phyloP scores from a whole-genome alignment of 2,888 invertebrate genomes.

The Pteria penguin region DNA sequence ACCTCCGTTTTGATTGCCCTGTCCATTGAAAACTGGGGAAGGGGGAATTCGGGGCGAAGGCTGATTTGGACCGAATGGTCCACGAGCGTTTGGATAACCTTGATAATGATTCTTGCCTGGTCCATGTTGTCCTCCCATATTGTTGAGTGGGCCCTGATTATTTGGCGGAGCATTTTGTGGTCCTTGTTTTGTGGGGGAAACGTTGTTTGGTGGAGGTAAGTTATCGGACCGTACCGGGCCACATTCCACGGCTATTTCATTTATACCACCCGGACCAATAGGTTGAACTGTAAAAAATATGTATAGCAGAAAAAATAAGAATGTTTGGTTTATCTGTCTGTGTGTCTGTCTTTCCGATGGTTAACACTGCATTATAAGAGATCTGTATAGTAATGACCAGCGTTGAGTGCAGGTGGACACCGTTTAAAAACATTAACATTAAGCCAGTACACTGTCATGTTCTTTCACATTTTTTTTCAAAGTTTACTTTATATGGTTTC shows the following conservation, averaged over 20 bases:
- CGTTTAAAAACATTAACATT: too few species aligned
- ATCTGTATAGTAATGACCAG: too few species aligned
- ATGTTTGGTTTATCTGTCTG: too few species aligned
- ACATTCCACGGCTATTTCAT: conserved; percentile 25
- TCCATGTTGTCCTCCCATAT: background rate
- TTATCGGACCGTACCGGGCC: conserved; percentile 15
- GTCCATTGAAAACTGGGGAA: conserved; percentile 2
- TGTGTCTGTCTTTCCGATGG: too few species aligned
- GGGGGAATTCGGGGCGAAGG: conserved; percentile 16
- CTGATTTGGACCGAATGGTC: background rate
- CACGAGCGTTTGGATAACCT: background rate
- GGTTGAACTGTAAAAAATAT: conserved; percentile 28
- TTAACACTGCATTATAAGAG: too few species aligned
- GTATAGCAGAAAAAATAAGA: too few species aligned
- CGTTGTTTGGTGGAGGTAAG: background rate
- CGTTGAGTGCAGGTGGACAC: too few species aligned
- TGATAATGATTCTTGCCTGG: background rate
- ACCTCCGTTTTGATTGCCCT: background rate
- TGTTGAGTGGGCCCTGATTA: background rate
- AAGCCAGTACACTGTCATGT: too few species aligned
- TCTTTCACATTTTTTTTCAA: too few species aligned
- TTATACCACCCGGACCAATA: background rate
- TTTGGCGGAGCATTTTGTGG: background rate
- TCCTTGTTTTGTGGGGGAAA: background rate
- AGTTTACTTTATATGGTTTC: too few species aligned